A percentile compares a stretch with the other conserved stretches of the same genome.
Conservation (phyloP, 2,797 vertebrate genomes). For the Oryzias sinensis region DNA sequence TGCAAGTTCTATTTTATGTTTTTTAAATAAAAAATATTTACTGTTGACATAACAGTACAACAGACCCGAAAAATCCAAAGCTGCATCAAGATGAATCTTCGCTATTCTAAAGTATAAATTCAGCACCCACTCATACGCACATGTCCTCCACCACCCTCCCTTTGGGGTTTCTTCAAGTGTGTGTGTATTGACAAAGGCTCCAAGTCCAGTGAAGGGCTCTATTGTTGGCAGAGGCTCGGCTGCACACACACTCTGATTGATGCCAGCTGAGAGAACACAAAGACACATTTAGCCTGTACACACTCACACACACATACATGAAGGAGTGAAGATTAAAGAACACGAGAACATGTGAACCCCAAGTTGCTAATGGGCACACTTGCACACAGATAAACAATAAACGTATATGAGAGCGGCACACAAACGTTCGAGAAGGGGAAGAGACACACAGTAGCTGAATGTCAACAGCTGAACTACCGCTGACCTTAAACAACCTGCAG, state of each 20-base stretch:
- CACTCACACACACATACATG: slow-evolving; percentile 59
- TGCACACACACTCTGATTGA: slow-evolving; percentile 77
- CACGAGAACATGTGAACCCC: slow-evolving; percentile 18
- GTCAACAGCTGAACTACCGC: slow-evolving; percentile 49
- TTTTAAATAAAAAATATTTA: not conserved
- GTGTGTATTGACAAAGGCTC: slow-evolving; percentile 67
- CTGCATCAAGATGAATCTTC: not conserved
- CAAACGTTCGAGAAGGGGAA: not conserved
- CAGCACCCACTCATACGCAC: slow-evolving; percentile 19
- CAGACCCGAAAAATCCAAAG: not conserved
- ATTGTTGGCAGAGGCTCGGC: slow-evolving; percentile 67
- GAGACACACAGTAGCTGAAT: slow-evolving; percentile 8
- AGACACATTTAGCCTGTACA: slow-evolving; percentile 75
- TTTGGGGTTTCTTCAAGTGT: slow-evolving; percentile 29
- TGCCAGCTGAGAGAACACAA: slow-evolving; percentile 85
- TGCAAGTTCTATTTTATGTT: not conserved
- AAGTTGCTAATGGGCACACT: not conserved
- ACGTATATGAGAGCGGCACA: slow-evolving; percentile 1
- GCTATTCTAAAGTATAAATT: slow-evolving; percentile 11
- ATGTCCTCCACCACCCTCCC: slow-evolving; percentile 28
- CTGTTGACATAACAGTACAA: not conserved
- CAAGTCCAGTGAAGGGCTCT: slow-evolving; percentile 74
- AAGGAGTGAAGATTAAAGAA: slow-evolving; percentile 22
- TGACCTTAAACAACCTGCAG: slow-evolving; percentile 62
- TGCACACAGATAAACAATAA: slow-evolving; percentile 9